Conservation (phyloP, 1,140 invertebrate species). For the Mercenaria mercenaria region DNA sequence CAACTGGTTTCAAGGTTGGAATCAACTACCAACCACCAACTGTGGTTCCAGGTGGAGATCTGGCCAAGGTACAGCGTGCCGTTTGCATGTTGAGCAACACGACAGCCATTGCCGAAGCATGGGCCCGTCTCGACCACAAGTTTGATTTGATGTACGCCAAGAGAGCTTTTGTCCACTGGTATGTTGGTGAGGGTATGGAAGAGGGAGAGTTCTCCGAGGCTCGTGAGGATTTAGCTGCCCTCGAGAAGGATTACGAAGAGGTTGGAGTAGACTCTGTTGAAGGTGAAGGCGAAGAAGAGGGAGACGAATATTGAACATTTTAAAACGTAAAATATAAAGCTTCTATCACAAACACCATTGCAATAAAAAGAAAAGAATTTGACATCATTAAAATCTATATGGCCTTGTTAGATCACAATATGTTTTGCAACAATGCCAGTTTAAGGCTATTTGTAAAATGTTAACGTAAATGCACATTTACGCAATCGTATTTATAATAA, state of each 20-base stretch:
- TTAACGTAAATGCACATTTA: too few species aligned
- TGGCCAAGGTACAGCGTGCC: conserved; percentile 88
- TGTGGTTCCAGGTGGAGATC: conserved; percentile 89
- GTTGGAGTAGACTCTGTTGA: too few species aligned
- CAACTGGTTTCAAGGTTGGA: conserved; percentile 79
- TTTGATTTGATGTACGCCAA: too few species aligned
- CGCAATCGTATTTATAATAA: too few species aligned
- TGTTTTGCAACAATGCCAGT: too few species aligned
- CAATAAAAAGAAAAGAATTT: too few species aligned
- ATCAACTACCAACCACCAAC: conserved; percentile 92
- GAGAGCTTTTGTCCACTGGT: conserved; percentile 82
- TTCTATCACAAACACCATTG: too few species aligned
- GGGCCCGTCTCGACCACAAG: conserved; percentile 79
- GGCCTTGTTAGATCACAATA: too few species aligned
- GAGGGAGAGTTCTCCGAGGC: conserved; percentile 90
- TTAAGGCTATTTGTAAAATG: too few species aligned
- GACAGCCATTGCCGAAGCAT: conserved; percentile 90
- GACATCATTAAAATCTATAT: too few species aligned
- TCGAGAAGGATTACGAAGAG: conserved; percentile 93
- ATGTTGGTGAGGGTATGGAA: conserved; percentile 89
- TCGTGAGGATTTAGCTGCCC: conserved; percentile 89
- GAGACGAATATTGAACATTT: conserved; percentile 38
- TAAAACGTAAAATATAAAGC: neutral
- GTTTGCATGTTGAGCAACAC: conserved; percentile 94
- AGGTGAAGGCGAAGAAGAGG: conserved; percentile 50